Evolutionary conservation across 1,140 invertebrate species (phyloP).

Genomic region (Drosophila willistoni): DNA sequence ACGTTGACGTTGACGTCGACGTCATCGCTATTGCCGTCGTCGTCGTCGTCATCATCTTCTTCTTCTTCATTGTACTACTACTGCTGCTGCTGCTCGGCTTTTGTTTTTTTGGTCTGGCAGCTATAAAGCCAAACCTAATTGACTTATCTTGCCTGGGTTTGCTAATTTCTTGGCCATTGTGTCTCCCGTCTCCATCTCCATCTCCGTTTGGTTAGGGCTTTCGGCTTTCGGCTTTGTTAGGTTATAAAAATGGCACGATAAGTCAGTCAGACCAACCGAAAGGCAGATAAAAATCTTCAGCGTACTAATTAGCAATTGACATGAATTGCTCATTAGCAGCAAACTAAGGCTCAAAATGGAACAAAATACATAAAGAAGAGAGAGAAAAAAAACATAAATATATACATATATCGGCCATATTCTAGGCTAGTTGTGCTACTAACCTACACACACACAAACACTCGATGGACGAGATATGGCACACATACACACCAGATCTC

Average conservation of each 20-base stretch:
- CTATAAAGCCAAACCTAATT: slow-evolving; percentile 82
- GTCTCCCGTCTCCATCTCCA: slow-evolving; percentile 31
- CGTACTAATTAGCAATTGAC: slow-evolving; percentile 82
- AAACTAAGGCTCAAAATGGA: slow-evolving; percentile 72
- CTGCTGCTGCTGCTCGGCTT: slow-evolving; percentile 42
- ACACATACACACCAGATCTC: no score
- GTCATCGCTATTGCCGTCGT: slow-evolving; percentile 9
- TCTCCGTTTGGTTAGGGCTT: slow-evolving; percentile 12
- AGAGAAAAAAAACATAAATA: not conserved
- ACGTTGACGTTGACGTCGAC: slow-evolving; percentile 17
- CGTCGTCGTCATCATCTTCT: slow-evolving; percentile 22
- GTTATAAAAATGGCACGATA: slow-evolving; percentile 77
- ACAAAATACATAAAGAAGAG: slow-evolving; percentile 6
- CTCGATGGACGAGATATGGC: not conserved
- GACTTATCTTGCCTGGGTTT: slow-evolving; percentile 81
- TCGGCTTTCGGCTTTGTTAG: slow-evolving; percentile 38
- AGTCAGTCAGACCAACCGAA: slow-evolving; percentile 64
- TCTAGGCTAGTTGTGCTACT: slow-evolving; percentile 38
- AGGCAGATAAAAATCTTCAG: slow-evolving; percentile 76
- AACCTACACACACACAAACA: slow-evolving; percentile 2
- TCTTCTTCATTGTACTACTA: slow-evolving; percentile 33
- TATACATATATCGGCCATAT: slow-evolving; percentile 23
- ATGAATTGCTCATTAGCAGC: slow-evolving; percentile 82
- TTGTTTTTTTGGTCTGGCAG: slow-evolving; percentile 60
- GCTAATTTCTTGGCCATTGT: slow-evolving; percentile 80